Evolutionary conservation across 2,113 vertebrate species (phyloP).

Genomic region (Bolborhynchus lineola): DNA sequence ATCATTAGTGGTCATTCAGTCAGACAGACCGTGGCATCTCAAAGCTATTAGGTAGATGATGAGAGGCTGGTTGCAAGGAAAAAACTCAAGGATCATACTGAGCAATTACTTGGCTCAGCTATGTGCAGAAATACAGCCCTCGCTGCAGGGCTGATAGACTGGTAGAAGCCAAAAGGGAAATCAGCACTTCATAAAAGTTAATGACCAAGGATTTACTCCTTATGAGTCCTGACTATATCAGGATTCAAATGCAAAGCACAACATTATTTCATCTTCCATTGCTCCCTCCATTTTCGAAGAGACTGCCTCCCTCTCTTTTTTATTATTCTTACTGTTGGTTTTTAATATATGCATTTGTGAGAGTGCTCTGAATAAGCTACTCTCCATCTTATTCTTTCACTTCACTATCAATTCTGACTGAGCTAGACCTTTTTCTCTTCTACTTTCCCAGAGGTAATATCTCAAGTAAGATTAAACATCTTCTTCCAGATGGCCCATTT

Average conservation of each 20-base stretch:
- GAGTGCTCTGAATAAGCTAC: background rate
- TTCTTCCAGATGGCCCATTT: background rate
- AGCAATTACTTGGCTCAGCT: background rate
- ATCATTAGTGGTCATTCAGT: background rate
- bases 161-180: slow-evolving; percentile 17
- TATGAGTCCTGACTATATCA: background rate
- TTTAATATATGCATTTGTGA: background rate
- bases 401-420: background rate
- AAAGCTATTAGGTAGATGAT: background rate
- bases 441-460: background rate
- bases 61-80: background rate
- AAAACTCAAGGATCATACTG: background rate
- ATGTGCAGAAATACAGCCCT: background rate
- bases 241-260: background rate
- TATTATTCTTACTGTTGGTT: background rate
- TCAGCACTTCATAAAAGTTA: slow-evolving; percentile 43
- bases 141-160: background rate
- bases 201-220: background rate
- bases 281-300: background rate
- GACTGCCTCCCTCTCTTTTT: background rate
- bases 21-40: background rate
- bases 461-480: background rate
- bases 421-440: background rate
- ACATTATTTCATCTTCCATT: background rate
- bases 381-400: background rate